Evolutionary conservation across 2,113 vertebrate species (phyloP).

Genomic region (Heterotis niloticus): DNA sequence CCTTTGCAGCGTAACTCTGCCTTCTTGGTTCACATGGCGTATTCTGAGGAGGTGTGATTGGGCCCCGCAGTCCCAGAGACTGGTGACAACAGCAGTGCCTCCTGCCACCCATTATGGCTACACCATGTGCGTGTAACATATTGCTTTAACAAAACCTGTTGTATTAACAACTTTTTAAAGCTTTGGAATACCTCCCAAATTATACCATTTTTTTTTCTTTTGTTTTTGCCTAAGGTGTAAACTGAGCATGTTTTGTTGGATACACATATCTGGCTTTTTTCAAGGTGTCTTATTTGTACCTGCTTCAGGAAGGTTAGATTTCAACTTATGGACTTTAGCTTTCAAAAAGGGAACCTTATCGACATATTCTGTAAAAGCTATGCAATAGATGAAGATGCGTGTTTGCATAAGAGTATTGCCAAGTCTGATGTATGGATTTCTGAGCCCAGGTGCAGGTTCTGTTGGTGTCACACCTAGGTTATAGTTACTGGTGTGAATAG

Average conservation of each 20-base stretch:
- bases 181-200: conserved; percentile 8
- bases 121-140: conserved; percentile 8
- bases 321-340: background rate
- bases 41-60: conserved; percentile 69
- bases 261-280: conserved; percentile 4
- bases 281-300: no score
- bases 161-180: background rate
- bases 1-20: conserved; percentile 68
- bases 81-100: conserved; percentile 11
- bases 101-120: background rate
- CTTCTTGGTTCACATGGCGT: conserved; percentile 72
- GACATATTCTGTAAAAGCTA: background rate
- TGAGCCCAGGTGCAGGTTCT: no score
- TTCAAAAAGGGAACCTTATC: background rate
- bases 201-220: background rate
- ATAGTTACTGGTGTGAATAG: no score
- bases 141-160: background rate
- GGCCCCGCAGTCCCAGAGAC: background rate
- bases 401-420: no score
- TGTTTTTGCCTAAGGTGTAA: conserved; percentile 11
- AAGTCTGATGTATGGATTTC: no score
- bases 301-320: no score
- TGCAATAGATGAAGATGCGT: background rate
- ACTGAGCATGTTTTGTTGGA: conserved; percentile 13
- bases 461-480: no score